Base-by-base conservation (phyloP, 1,140 invertebrate genomes). In the Cherax destructor region DNA sequence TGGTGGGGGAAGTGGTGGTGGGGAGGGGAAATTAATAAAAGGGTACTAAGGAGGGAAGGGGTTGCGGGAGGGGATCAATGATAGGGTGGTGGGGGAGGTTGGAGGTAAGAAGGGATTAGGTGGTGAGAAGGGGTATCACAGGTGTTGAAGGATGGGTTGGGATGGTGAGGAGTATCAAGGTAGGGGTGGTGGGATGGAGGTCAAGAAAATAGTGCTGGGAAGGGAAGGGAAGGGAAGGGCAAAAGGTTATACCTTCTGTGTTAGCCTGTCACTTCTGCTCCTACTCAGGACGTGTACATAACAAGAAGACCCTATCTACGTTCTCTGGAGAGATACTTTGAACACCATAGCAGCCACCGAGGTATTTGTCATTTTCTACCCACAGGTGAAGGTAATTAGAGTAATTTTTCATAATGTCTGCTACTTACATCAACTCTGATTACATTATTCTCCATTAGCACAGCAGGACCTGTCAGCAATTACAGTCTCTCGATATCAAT, bases 391-490 rank as follows among this genome's bases (percentile, higher is more conserved):
- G 77, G 77, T 80, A 88, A 88, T 88, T 80, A 88, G 78, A 24
- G 86, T 7, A 52, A 80, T 88, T 88, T 56, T 47, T 88, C 77
- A 88, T 80, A 13, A 41, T 59, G 80, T 50, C 50, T 24, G 41
- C 76, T 41, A 79, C 78, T 79, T 49, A 24, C 30, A 41, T 24
- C 49, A 77, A 61, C 61, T 69, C 78, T 88, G 86, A 88, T 88
- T 80, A 88, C 86, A 88, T 88, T 88, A 79, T 10, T 88, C 86
- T 80, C 78, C 86, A 88, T 88, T 88, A 88, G 59, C 86, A n/a
- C 86, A 80, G 86, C 56, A 65, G 80, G 86, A 80, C 59, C 30
- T 88, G 86, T 88, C 77, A 69, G 86, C 47, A 61, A 80, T 88
- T 80, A 88, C 24, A 61, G 81, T 3, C 1, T 56, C 41, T 83